A percentile compares a stretch with the other conserved stretches of the same genome.
phyloP scores from a whole-genome alignment of 2,888 invertebrate genomes.

The Apamea monoglypha region DNA sequence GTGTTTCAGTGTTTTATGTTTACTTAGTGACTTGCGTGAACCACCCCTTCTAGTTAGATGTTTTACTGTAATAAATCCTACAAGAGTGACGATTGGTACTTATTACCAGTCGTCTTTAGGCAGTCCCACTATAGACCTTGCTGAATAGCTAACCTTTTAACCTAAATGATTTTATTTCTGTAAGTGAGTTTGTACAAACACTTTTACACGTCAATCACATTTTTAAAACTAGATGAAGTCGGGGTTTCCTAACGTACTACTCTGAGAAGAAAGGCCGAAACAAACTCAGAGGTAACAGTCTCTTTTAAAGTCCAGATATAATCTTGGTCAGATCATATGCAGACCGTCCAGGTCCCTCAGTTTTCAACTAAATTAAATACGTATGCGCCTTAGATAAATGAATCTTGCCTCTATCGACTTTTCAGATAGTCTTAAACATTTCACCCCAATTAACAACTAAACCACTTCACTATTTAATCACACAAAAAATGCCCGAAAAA shows the following conservation, averaged over 20 bases:
- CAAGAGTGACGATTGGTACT: neutral
- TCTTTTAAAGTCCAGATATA: too few relatives aligned
- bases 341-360: too few relatives aligned
- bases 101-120: neutral
- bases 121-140: neutral
- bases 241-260: too few relatives aligned
- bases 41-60: neutral
- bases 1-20: neutral
- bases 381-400: neutral
- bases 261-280: too few relatives aligned
- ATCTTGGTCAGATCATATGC: too few relatives aligned
- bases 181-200: too few relatives aligned
- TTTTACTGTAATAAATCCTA: too few relatives aligned
- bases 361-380: neutral
- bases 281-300: too few relatives aligned
- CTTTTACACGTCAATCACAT: too few relatives aligned
- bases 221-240: too few relatives aligned
- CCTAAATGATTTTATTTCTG: too few relatives aligned
- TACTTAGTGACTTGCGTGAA: neutral
- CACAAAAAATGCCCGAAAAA: constrained; percentile 20
- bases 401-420: neutral
- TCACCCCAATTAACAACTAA: neutral
- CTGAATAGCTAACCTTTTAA: neutral
- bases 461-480: constrained; percentile 8
- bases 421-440: neutral